Base-by-base conservation (phyloP, 2,888 invertebrate genomes). In the Tenthredo amoena region DNA sequence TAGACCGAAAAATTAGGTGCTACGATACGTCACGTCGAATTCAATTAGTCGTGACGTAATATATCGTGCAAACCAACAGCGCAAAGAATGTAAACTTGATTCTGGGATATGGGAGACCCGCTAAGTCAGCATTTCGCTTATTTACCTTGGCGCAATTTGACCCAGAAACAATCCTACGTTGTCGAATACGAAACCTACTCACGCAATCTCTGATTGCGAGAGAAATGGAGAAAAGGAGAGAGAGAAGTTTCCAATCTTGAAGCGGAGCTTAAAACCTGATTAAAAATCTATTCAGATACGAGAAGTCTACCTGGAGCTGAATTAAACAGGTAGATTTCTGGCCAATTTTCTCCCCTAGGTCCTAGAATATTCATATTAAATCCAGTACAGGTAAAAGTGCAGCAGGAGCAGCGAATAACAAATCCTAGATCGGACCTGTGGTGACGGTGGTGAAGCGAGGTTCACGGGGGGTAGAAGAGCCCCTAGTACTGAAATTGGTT, bases 391-490 rank as follows among this genome's bases (percentile, higher is more conserved):
- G 31, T 68, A 68, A 68, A 26, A 71, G 37, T 18, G 31, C 34
- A 37, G 37, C 37, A 71, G 34, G 18, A 34, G 37, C 71, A 3
- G 3, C 62, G 26, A 62, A 62, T 62, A 62, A 62, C 40, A 72
- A 40, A 72, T 40, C n/a, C 71, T n/a, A 71, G 34, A 3, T 47
- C 47, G 47, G n/a, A 71, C 37, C 71, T 37, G 71, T 18, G 72
- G 72, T 74, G 72, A 74, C 10, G 72, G 72, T 40, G 43, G 72
- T 31, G 10, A 40, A 21, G 77, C 34, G 31, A 55, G 18, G 31
- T 83, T 83, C 31, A 83, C 83, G 68, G 83, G 81, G 83, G 83
- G 83, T 83, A 43, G 18, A 68, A 58, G 62, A 81, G n/a, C 81
- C 81, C 62, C 62, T 58, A 34, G 40, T 81, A 65, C 58, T 18